Evolutionary conservation across 2,113 vertebrate genomes (phyloP).

Genomic region (Daboia siamensis): DNA sequence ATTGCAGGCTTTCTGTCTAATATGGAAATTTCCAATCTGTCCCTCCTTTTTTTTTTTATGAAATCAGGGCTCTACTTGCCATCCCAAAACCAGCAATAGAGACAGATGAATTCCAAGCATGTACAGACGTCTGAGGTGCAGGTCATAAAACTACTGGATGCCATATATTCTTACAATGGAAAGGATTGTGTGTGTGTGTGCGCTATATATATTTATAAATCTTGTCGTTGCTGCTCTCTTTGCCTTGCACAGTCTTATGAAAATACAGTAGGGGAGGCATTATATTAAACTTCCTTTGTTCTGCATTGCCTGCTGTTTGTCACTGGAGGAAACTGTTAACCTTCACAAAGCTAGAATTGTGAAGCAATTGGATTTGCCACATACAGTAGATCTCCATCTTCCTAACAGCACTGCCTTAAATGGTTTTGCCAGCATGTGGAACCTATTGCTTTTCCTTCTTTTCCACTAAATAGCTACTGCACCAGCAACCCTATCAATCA

Average conservation of each 20-base stretch:
- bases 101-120: constrained; percentile 24
- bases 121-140: constrained; percentile 6
- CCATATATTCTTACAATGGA: rapidly evolving
- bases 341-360: neutral
- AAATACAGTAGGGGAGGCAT: neutral
- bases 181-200: neutral
- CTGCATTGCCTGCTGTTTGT: neutral
- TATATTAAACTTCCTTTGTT: neutral
- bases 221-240: constrained; percentile 1
- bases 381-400: neutral
- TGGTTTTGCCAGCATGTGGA: neutral
- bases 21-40: constrained; percentile 50
- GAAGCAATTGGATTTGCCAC: neutral
- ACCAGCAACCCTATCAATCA: neutral
- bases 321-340: neutral
- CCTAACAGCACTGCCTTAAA: neutral
- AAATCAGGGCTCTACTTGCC: neutral
- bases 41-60: constrained; percentile 32
- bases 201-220: constrained; percentile 2
- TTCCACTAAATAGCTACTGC: neutral
- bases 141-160: neutral
- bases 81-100: constrained; percentile 17
- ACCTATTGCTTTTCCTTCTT: neutral
- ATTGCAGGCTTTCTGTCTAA: constrained; percentile 34
- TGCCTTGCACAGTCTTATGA: neutral